phyloP scores from a whole-genome alignment of 2,888 invertebrate species.

The Yponomeuta plumbellus region DNA sequence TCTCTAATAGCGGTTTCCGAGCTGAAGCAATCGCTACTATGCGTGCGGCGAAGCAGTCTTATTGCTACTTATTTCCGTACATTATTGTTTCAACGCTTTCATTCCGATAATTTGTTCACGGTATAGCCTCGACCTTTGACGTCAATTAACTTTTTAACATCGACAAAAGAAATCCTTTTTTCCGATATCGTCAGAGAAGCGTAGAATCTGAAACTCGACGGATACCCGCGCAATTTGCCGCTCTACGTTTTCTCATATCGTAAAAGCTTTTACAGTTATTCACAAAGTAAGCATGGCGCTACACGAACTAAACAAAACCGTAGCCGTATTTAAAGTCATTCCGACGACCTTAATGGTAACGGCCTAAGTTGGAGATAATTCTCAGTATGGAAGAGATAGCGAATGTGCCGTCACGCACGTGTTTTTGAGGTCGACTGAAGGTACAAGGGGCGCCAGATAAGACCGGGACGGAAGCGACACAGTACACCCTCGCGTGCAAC shows the following conservation, averaged over 20 bases:
- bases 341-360: not conserved
- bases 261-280: constrained; percentile 5
- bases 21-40: constrained; percentile 1
- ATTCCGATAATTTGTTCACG: not conserved
- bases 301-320: not conserved
- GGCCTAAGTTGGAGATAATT: constrained; percentile 6
- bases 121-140: constrained; percentile 7
- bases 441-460: constrained; percentile 4
- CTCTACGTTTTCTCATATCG: not conserved
- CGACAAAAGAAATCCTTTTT: not conserved
- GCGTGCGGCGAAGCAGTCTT: constrained; percentile 8
- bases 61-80: constrained; percentile 1
- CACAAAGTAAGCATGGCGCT: not conserved
- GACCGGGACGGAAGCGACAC: constrained; percentile 12
- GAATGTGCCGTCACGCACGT: constrained; percentile 1
- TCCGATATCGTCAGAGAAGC: not conserved
- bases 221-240: not conserved
- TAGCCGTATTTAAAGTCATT: not conserved
- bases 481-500: constrained; percentile 12
- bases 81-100: constrained; percentile 15
- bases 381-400: not conserved
- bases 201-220: not conserved
- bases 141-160: not conserved
- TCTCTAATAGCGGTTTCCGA: constrained; percentile 5
- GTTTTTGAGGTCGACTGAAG: constrained; percentile 5